A percentile compares a stretch with the other conserved stretches of the same genome.
Evolutionary conservation across 2,113 vertebrate species (phyloP).

Genomic region (Catharus bicknelli): DNA sequence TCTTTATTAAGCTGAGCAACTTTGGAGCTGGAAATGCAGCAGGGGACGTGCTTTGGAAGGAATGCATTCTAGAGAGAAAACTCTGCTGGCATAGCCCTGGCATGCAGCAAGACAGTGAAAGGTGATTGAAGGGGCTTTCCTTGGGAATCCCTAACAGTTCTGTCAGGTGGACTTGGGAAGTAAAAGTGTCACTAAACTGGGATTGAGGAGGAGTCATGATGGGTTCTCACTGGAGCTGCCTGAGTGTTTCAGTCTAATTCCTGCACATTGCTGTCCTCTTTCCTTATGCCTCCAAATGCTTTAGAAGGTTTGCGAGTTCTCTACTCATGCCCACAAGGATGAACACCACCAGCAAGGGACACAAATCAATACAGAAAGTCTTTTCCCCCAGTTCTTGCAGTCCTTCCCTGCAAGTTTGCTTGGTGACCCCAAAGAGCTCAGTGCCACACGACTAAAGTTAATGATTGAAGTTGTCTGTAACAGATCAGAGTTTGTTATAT

Average conservation of each 20-base stretch:
- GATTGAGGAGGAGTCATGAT: not conserved
- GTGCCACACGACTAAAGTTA: not conserved
- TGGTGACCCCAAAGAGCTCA: not conserved
- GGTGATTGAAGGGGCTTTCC: not conserved
- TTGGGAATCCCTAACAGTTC: not conserved
- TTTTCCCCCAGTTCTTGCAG: not conserved
- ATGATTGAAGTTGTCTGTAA: not conserved
- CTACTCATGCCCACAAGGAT: rapidly evolving
- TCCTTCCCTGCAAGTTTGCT: too few species aligned
- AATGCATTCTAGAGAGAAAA: not conserved
- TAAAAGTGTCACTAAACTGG: not conserved
- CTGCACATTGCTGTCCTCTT: not conserved
- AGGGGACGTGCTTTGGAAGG: not conserved
- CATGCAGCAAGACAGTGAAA: not conserved
- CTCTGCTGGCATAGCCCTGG: not conserved
- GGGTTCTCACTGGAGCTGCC: not conserved
- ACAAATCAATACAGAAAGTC: not conserved
- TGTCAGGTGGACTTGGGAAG: not conserved
- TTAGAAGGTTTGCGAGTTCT: not conserved
- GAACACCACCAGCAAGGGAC: not conserved
- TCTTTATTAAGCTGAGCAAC: not conserved
- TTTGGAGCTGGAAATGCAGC: not conserved
- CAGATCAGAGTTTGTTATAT: not conserved
- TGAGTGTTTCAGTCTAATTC: not conserved
- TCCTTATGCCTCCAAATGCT: not conserved